These are phyloP conservation scores for Diuraphis noxia DNA, from an alignment of 1,140 invertebrate genomes.

Conservation along the genomic window DNA sequence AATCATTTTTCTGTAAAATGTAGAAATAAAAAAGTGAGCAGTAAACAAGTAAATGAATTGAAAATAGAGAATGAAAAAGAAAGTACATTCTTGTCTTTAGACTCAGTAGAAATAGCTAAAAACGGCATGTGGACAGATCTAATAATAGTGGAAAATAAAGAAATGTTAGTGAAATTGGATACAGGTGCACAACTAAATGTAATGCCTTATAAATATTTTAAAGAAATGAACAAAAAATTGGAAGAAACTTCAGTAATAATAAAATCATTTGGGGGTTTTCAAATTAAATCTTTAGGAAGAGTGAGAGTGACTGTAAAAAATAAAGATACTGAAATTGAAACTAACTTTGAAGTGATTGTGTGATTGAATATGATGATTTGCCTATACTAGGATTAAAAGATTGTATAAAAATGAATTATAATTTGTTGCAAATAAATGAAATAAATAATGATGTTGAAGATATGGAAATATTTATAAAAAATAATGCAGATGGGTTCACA, in stretches of 20 bases:
- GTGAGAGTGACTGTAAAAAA: neutral
- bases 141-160: neutral
- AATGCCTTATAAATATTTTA: slow-evolving; percentile 13
- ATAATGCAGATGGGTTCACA: slow-evolving; percentile 54
- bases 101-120: neutral
- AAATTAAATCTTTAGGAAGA: neutral
- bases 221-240: neutral
- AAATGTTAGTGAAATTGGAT: neutral
- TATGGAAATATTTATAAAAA: slow-evolving; percentile 31
- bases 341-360: neutral
- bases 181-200: neutral
- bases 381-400: neutral
- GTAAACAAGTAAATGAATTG: neutral
- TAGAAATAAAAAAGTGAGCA: too few species aligned
- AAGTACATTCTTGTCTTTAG: neutral
- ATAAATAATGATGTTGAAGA: neutral
- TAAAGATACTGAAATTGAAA: neutral
- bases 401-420: neutral
- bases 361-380: neutral
- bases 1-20: too few species aligned
- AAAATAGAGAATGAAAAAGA: neutral
- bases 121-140: neutral
- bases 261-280: neutral
- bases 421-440: neutral
- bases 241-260: neutral